Evolutionary conservation across 1,140 invertebrate genomes (phyloP).

Genomic region (Gryon sp.): DNA sequence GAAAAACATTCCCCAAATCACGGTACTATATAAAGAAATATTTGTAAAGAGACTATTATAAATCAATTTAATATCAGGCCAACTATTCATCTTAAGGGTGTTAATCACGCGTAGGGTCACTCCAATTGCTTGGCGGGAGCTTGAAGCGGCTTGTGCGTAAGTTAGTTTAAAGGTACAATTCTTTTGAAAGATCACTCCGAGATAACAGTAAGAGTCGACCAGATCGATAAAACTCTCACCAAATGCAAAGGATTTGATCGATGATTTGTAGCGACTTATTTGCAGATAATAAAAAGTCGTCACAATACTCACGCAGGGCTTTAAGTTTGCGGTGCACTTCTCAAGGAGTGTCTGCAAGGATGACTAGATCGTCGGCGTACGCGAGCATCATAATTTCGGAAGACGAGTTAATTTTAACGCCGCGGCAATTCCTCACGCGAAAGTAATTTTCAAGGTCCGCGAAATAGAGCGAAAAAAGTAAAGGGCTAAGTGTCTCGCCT

Average conservation of each 20-base stretch:
- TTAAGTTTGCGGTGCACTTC: neutral
- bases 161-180: conserved; percentile 4
- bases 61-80: neutral
- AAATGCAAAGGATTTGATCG: neutral
- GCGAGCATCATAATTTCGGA: neutral
- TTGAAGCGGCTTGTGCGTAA: neutral
- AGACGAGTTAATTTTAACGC: neutral
- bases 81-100: neutral
- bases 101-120: conserved; percentile 3
- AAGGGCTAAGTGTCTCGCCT: conserved; percentile 3
- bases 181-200: neutral
- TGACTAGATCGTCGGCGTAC: conserved; percentile 11
- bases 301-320: neutral
- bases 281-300: neutral
- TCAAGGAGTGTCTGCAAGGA: neutral
- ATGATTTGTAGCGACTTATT: conserved; percentile 2
- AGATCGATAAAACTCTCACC: neutral
- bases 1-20: neutral
- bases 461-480: conserved; percentile 12
- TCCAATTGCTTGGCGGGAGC: neutral
- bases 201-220: conserved; percentile 10
- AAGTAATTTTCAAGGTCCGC: conserved; percentile 8
- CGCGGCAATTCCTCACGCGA: neutral
- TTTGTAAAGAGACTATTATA: neutral
- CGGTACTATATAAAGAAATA: neutral